phyloP scores from a whole-genome alignment of 2,113 vertebrate species.

The Rhinichthys klamathensis region DNA sequence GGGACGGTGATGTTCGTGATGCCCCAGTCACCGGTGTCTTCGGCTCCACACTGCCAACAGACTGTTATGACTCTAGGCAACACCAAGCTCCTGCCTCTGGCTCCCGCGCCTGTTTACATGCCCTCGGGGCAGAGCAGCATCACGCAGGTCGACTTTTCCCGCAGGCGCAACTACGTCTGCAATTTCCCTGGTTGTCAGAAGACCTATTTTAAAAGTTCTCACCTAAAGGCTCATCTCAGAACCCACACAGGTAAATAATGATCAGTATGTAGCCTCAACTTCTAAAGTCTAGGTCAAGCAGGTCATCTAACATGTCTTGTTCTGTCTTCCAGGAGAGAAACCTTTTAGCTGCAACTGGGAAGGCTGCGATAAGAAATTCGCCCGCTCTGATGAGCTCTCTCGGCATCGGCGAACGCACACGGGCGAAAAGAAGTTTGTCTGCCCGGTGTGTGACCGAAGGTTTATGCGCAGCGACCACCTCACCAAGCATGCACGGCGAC shows the following conservation, averaged over 20 bases:
- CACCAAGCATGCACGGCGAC: slow-evolving; percentile 93
- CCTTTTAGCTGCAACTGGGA: slow-evolving; percentile 98
- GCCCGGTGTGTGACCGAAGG: slow-evolving; percentile 90
- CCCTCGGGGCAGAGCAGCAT: slow-evolving; percentile 77
- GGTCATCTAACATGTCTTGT: slow-evolving; percentile 4
- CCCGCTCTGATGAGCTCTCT: slow-evolving; percentile 94
- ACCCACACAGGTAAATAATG: slow-evolving; percentile 87
- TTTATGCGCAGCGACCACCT: slow-evolving; percentile 99
- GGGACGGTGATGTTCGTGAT: slow-evolving; percentile 94
- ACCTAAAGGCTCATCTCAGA: slow-evolving; percentile 96
- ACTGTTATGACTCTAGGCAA: slow-evolving; percentile 85
- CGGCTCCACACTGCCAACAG: slow-evolving; percentile 75
- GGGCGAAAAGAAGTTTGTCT: slow-evolving; percentile 95
- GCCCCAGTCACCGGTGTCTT: slow-evolving; percentile 81
- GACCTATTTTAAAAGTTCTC: slow-evolving; percentile 98
- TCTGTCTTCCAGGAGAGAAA: slow-evolving; percentile 85
- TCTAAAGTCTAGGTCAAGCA: not conserved
- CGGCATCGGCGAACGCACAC: slow-evolving; percentile 96
- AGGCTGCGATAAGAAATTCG: slow-evolving; percentile 94
- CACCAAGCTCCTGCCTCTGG: slow-evolving; percentile 91
- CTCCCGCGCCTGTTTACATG: slow-evolving; percentile 89
- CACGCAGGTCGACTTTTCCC: slow-evolving; percentile 87
- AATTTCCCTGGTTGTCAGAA: slow-evolving; percentile 93
- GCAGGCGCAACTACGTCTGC: slow-evolving; percentile 93
- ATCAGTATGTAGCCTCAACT: not conserved